Evolutionary conservation across 2,888 invertebrate genomes (phyloP), one percentile per base, ranked within the genome.

Genomic region (Pheosia tremula): DNA sequence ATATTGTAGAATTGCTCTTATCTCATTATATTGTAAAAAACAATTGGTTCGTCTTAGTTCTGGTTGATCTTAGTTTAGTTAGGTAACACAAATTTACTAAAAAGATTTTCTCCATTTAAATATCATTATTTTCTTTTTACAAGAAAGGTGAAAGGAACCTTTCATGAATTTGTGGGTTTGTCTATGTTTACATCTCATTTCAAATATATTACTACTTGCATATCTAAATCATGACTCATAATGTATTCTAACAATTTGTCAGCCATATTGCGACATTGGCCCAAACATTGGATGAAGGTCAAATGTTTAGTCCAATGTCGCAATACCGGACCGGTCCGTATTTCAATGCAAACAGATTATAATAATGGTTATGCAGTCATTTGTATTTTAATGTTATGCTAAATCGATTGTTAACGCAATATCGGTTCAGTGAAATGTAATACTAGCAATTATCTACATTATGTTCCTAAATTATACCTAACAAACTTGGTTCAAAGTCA

Each of bases 211-310:
- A 47, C 47, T n/a, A 47, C 11, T 2, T 41, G 8, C 6, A 47
- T 47, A 47, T 47, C 47, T 47, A 60, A 53, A 53, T 53, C 53
- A 53, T 53, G 11, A 50, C 50, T 24, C 53, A 53, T 53, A 52
- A 9, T 36, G 10, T 37, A 53, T 53, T 53, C 36, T 38, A 53
- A 53, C 11, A 0, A 37, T 53, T 53, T 53, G 37, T 38, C 53
- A 53, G 37, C 38, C 8, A 11, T 53, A 37, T 53, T 53, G 53
- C 50, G 24, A 50, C 50, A 50, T 50, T 50, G 24, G 24, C 11
- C 37, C 37, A 53, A 53, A 53, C 37, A 53, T 37, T 36, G 11
- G 37, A 53, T 38, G 24, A 24, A 24, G 24, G 24, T 24, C 24
- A 24, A 24, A 24, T 24, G 24, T 24, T 24, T 24, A 2, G 24